Percentiles rank a stretch among this genome's conserved stretches.
Conservation (phyloP, 2,888 invertebrate species). For the Piscicola geometra region DNA sequence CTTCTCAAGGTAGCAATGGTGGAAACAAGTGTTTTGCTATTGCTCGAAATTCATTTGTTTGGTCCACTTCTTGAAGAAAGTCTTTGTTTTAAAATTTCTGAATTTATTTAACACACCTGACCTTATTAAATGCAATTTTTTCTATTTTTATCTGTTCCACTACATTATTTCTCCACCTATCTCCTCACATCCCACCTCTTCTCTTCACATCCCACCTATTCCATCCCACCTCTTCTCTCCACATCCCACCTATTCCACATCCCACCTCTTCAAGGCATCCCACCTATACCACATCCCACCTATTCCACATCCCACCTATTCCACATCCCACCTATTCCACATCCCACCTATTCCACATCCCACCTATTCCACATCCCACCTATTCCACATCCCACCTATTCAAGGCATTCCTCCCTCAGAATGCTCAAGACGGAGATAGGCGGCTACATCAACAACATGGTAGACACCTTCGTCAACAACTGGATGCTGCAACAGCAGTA, state of each 20-base stretch:
- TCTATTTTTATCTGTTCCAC: not conserved
- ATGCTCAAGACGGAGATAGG: conserved; percentile 18
- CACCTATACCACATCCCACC: not conserved
- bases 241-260: not conserved
- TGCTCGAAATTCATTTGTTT: too few species aligned
- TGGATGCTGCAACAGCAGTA: conserved; percentile 13
- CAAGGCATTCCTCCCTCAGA: not conserved
- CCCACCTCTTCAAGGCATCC: not conserved
- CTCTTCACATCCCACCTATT: not conserved
- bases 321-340: not conserved
- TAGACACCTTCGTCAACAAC: conserved; percentile 12
- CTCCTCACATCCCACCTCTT: not conserved
- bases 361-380: not conserved
- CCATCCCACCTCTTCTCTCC: not conserved
- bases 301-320: not conserved
- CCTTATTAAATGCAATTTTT: not conserved
- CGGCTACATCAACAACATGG: conserved; percentile 21
- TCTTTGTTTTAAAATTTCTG: too few species aligned
- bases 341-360: not conserved
- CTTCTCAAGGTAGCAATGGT: not conserved
- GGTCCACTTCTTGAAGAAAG: too few species aligned
- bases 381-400: not conserved
- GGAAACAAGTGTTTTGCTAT: not conserved
- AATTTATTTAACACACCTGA: too few species aligned
- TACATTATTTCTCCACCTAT: not conserved